phyloP scores from a whole-genome alignment of 2,797 vertebrate species.

The Corythornis leucogaster region DNA sequence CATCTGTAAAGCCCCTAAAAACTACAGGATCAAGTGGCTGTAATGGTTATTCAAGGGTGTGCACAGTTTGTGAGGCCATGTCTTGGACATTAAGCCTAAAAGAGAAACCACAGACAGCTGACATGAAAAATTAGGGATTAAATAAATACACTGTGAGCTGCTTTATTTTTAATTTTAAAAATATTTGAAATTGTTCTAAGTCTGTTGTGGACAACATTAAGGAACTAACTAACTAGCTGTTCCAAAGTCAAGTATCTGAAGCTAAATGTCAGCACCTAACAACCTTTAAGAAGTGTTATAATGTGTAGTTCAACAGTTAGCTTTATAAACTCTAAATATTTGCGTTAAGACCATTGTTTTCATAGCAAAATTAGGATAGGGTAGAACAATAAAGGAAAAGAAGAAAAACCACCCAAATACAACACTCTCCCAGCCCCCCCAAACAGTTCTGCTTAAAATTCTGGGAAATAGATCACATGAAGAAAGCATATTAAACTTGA shows the following conservation, averaged over 20 bases:
- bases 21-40: background rate
- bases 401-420: background rate
- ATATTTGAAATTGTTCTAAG: background rate
- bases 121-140: background rate
- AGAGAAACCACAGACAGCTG: background rate
- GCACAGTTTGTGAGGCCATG: background rate
- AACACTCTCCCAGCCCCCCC: background rate
- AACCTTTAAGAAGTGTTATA: background rate
- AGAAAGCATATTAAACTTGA: background rate
- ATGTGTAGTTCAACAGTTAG: no score
- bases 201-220: background rate
- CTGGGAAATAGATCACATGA: background rate
- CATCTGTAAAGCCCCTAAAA: background rate
- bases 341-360: background rate
- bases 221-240: background rate
- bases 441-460: background rate
- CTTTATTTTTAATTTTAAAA: background rate
- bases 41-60: background rate
- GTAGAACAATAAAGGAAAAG: background rate
- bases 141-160: background rate
- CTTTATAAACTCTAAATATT: background rate
- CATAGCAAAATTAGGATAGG: background rate
- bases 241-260: background rate
- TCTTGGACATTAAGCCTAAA: background rate
- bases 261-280: background rate